Conservation (phyloP, 2,113 vertebrate genomes). For the Cyprinodon tularosa region DNA sequence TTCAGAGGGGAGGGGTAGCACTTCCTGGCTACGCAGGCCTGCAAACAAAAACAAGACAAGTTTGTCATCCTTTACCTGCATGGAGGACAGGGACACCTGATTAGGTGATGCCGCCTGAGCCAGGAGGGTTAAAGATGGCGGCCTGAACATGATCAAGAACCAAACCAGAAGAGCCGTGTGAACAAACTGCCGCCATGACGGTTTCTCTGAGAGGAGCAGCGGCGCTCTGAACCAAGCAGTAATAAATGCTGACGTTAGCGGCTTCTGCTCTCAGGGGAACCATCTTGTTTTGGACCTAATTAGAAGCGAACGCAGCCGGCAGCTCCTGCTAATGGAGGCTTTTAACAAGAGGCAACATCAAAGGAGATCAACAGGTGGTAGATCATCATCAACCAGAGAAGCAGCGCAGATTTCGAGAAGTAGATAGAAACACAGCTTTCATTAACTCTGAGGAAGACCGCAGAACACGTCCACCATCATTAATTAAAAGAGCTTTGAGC, state of each 20-base stretch:
- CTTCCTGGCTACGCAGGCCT: conserved; percentile 95
- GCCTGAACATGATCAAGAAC: too few relatives aligned
- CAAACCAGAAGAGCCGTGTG: neutral
- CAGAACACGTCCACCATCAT: too few relatives aligned
- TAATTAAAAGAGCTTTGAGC: too few relatives aligned
- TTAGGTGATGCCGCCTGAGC: neutral
- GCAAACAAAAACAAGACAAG: conserved; percentile 21
- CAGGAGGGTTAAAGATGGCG: too few relatives aligned
- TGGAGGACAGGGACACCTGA: neutral
- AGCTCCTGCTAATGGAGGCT: neutral
- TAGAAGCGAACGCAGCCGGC: neutral
- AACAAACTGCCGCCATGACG: too few relatives aligned
- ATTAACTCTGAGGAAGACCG: too few relatives aligned
- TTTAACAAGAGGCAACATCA: neutral
- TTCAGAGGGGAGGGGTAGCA: conserved; percentile 98
- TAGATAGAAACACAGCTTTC: too few relatives aligned
- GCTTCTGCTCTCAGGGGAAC: neutral
- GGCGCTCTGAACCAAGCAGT: too few relatives aligned
- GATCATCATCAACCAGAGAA: too few relatives aligned
- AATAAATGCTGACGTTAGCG: neutral
- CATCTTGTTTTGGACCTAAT: neutral
- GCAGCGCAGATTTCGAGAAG: too few relatives aligned
- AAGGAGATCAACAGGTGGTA: too few relatives aligned
- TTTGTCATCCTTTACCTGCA: neutral
- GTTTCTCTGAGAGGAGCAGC: too few relatives aligned